These are phyloP conservation scores for Babylonia areolata DNA, from an alignment of 1,140 invertebrate species.

Conservation along the genomic window DNA sequence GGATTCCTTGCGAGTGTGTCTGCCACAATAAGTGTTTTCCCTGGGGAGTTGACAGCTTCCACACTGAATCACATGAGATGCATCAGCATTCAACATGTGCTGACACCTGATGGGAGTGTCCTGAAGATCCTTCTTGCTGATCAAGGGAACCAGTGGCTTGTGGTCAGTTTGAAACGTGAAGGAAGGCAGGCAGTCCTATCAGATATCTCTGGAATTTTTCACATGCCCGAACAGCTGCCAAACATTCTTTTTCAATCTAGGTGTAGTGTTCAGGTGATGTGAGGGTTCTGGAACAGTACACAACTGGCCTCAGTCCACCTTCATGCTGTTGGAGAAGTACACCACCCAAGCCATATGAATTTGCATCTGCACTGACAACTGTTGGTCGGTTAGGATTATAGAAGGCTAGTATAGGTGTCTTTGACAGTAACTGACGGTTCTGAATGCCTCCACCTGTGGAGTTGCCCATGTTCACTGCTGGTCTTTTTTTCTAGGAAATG, in stretches of 20 bases:
- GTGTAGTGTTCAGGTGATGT: constrained; percentile 62
- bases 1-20: too few relatives aligned
- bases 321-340: constrained; percentile 42
- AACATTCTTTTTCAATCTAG: too few relatives aligned
- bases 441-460: constrained; percentile 34
- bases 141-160: constrained; percentile 65
- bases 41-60: too few relatives aligned
- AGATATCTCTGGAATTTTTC: constrained; percentile 77
- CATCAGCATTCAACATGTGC: too few relatives aligned
- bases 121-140: constrained; percentile 46
- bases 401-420: neutral
- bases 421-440: constrained; percentile 23
- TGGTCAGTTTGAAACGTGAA: constrained; percentile 67
- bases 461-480: constrained; percentile 28
- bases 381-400: neutral
- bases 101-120: too few relatives aligned
- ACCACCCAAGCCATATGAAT: constrained; percentile 26
- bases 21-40: too few relatives aligned
- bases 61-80: too few relatives aligned
- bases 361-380: neutral
- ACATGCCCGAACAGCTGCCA: too few relatives aligned
- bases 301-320: constrained; percentile 38
- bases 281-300: constrained; percentile 51
- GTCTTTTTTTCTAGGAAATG: constrained; percentile 29
- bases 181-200: constrained; percentile 65